Evolutionary conservation across 2,113 vertebrate species (phyloP).

Genomic region (Laticauda colubrina): DNA sequence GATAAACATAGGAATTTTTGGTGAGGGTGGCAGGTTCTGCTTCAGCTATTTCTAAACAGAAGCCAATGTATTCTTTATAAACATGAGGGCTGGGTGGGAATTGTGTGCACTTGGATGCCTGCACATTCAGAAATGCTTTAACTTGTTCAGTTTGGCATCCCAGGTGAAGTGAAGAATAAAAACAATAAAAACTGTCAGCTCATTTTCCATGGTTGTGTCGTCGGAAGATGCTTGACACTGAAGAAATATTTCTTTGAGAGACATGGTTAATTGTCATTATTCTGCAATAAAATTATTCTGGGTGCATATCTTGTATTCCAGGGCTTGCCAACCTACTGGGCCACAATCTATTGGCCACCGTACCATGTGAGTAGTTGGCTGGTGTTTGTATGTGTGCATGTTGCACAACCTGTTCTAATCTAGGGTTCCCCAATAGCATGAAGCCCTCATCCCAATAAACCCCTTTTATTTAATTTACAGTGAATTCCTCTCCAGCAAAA

Average conservation of each 20-base stretch:
- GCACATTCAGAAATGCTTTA: slow-evolving; percentile 20
- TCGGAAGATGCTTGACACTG: background rate
- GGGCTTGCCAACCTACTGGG: no score
- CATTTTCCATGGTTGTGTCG: background rate
- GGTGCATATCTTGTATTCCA: background rate
- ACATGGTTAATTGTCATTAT: background rate
- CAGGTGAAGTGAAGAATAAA: slow-evolving; percentile 32
- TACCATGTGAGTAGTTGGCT: no score
- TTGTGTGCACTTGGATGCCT: background rate
- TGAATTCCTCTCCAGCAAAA: no score
- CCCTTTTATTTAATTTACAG: no score
- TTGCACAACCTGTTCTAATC: no score
- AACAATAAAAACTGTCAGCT: background rate
- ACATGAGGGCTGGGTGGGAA: background rate
- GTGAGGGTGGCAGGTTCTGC: background rate
- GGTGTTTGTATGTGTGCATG: no score
- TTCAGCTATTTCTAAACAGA: slow-evolving; percentile 44
- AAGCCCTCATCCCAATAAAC: no score
- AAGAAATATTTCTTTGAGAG: slow-evolving; percentile 6
- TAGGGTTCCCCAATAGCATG: no score
- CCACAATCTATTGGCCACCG: no score
- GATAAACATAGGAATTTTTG: background rate
- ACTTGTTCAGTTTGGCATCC: slow-evolving; percentile 22
- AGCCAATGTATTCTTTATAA: slow-evolving; percentile 45
- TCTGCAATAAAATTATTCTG: background rate